A percentile compares a stretch with the other conserved stretches of the same genome.
Evolutionary conservation across 1,140 invertebrate genomes (phyloP).

Genomic region (Lordiphosa stackelbergi): DNA sequence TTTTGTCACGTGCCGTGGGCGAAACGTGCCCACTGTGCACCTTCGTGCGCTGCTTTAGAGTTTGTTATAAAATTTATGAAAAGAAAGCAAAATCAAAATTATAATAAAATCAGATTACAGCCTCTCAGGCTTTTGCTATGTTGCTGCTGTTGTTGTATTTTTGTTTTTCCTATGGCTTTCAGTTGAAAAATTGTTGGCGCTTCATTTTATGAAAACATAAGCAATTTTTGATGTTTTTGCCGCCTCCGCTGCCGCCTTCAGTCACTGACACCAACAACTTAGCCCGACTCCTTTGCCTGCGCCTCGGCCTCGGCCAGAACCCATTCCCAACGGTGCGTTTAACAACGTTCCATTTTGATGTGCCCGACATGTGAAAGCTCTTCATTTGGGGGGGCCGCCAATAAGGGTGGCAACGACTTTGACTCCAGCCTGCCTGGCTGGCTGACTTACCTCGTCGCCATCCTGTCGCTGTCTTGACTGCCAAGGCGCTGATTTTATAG

Average conservation of each 20-base stretch:
- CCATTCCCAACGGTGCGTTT: conserved; percentile 67
- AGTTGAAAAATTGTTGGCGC: conserved; percentile 71
- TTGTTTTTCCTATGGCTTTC: conserved; percentile 68
- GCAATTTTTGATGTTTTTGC: conserved; percentile 60
- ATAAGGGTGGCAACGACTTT: conserved; percentile 21
- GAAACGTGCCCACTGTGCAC: too few relatives aligned
- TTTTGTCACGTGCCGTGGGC: too few relatives aligned
- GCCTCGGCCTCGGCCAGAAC: conserved; percentile 16
- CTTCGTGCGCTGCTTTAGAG: conserved; percentile 11
- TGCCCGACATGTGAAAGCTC: conserved; percentile 72
- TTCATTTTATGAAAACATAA: conserved; percentile 75
- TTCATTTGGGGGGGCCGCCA: conserved; percentile 48
- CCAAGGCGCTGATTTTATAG: conserved; percentile 69
- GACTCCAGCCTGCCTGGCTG: conserved; percentile 23
- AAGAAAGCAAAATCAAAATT: conserved; percentile 75
- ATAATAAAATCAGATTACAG: conserved; percentile 75
- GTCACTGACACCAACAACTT: conserved; percentile 65
- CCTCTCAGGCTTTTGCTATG: conserved; percentile 29
- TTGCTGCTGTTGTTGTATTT: conserved; percentile 20
- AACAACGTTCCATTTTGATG: conserved; percentile 72
- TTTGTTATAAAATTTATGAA: conserved; percentile 76
- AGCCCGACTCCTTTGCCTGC: conserved; percentile 10
- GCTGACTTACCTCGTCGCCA: conserved; percentile 58
- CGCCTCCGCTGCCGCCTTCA: conserved; percentile 37
- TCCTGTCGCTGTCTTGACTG: conserved; percentile 43